Evolutionary conservation across 1,140 invertebrate genomes (phyloP).

Genomic region (Brachionus koreanus): DNA sequence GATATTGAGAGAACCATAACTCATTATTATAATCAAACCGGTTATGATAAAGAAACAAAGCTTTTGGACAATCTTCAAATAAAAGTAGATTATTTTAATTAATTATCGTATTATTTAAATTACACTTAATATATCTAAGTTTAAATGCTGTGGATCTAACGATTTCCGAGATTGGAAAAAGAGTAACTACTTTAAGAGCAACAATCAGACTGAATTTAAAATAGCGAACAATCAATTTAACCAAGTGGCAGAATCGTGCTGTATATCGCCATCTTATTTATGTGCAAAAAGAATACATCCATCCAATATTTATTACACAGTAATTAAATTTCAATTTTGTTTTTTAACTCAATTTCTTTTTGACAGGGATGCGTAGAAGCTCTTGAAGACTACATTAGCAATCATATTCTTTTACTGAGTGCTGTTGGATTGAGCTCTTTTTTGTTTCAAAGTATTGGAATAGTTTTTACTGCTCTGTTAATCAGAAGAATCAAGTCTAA

Average conservation of each 20-base stretch:
- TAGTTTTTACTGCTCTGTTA: neutral
- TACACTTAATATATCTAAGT: neutral
- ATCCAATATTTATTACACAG: constrained; percentile 17
- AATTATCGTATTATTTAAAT: neutral
- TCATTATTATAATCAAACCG: neutral
- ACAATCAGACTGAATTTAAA: neutral
- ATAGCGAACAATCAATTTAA: neutral
- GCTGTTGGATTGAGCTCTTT: neutral
- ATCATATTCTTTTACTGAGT: constrained; percentile 6
- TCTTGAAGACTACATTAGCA: constrained; percentile 26
- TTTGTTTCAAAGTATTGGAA: constrained; percentile 28
- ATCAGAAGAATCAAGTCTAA: constrained; percentile 12
- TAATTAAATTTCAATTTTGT: neutral
- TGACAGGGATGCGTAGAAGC: constrained; percentile 4
- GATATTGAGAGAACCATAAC: neutral
- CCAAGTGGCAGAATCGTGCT: constrained; percentile 24
- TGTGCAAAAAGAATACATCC: constrained; percentile 29
- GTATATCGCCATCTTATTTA: neutral
- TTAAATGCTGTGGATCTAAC: constrained; percentile 36
- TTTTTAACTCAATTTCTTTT: neutral
- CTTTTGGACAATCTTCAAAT: constrained; percentile 38
- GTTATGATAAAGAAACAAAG: constrained; percentile 10
- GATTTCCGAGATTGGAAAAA: constrained; percentile 26
- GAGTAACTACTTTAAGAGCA: neutral
- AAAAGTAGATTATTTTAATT: neutral